Evolutionary conservation across 2,113 vertebrate genomes (phyloP), one percentile per base, ranked within the genome.

Genomic region (Heptranchias perlo): DNA sequence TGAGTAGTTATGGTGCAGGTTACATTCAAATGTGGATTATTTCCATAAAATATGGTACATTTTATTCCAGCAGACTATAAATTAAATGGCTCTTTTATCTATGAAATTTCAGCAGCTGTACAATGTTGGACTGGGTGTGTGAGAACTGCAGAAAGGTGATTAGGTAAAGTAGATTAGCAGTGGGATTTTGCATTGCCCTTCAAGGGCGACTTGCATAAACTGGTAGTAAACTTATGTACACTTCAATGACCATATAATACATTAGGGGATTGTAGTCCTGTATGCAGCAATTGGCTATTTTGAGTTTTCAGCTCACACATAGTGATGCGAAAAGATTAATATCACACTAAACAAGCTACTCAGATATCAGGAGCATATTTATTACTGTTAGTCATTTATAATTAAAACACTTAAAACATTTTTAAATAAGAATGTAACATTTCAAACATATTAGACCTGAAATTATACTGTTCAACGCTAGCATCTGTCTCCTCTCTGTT

Each of bases 91-190:
- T n/a, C 4, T 61, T 61, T 61, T 61, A n/a, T 16, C 35, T 21
- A 23, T 44, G 89, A 93, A 39, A 16, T 39, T 18, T 39, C 5
- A 64, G 49, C 35, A 93, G 35, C 35, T 23, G 5, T 62, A 39
- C 35, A 62, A 23, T 62, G n/a, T 62, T 93, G 5, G 89, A 62
- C 18, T 93, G 14, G 35, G 10, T 39, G 21, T 39, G n/a, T 64
- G 54, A n/a, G 54, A 54, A 92, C 35, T 4, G 25, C 62, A 49
- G 39, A 2, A 4, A 47, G 64, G 93, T 94, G 64, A 95, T 95
- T 95, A 95, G 11, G 44, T 49, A 67, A 95, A 69, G 64, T 14
- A 95, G 93, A 95, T 95, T 95, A 69, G 64, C 65, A 49, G 13
- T 69, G 25, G 65, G 65, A 69, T 69, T 95, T 95, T 25, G 10